Base-by-base conservation (phyloP, 2,888 invertebrate species). In the Epinotia ramella region DNA sequence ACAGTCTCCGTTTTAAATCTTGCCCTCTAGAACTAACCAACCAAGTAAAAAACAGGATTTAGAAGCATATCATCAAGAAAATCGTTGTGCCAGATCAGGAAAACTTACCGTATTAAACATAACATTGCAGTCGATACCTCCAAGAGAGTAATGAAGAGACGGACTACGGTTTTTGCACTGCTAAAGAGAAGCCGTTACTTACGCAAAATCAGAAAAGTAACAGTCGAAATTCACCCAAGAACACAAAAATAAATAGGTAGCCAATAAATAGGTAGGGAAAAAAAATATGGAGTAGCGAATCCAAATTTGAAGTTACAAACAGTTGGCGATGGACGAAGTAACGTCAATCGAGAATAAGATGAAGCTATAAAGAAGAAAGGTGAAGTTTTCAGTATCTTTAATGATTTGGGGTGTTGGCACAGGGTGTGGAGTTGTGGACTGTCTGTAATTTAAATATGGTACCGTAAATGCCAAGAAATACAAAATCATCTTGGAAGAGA, bases 151-250 rank as follows among this genome's bases (percentile, higher is more conserved):
- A 11, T 57, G n/a, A 53, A 71, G 11, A 62, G 24, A 33, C 63
- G 53, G 63, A 40, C 53, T 53, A 66, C n/a, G 28, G 53, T 33
- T 66, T 56, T 18, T 53, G 33, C 53, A 18, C 33, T 28, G 16
- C 66, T 33, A 33, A 28, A 56, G 33, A 67, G 56, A 56, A 67
- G 40, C 49, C 56, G 5, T 28, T 18, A 56, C 56, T 67, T 67
- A 56, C 56, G 13, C n/a, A 56, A 33, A 33, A 18, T 3, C 56
- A 83, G 84, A 84, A 86, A 68, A 68, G 2, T 13, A 20, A 68
- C 44, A 59, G 59, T 59, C 57, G 24, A 68, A 68, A 68, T 68
- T 57, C 13, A 7, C 40, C 0, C 6, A 56, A 57, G 5, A 64
- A 6, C 16, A 62, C 66, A 65, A 3, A 44, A 66, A 53, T 53